Base-by-base conservation (phyloP, 1,140 invertebrate species). In the Pseudomyrmex dendroicus region DNA sequence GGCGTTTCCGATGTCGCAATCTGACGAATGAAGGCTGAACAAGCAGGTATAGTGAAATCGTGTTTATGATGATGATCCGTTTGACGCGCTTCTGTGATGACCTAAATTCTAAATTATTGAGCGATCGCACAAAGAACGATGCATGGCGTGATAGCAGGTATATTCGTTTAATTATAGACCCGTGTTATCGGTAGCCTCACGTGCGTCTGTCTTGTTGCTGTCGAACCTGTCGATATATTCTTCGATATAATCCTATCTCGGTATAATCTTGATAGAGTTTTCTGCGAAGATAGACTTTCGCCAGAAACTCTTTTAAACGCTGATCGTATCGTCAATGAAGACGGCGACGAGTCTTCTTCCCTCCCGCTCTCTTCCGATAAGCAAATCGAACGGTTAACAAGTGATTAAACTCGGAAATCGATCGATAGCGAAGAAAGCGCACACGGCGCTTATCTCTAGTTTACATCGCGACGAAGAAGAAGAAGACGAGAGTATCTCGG, bases 101-200 rank as follows among this genome's bases (percentile, higher is more conserved):
- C 62, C 73, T 67, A 50, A 67, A 66, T 77, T 77, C 57, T 57
- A 73, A 82, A 73, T 73, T 73, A 63, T 46, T 22, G 48, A 52
- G 59, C 12, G 59, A 50, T 73, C 15, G 54, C 13, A 9, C 35
- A 20, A 50, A 57, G 22, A 80, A 73, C 15, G 15, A 62, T 48
- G 44, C 13, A 64, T 77, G 8, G 22, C 12, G 25, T 10, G 17
- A 77, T 54, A 64, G n/a, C 73, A 74, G 56, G 44, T 74, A 63
- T 15, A 44, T 56, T 67, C n/a, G 10, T 50, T 1, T 25, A 57
- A 84, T 84, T 82, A 67, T 35, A 54, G 10, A 48, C 50, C 5
- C 48, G 15, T 9, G 8, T 44, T 73, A 83, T 83, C 56, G 44
- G 1, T 56, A 17, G 9, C 20, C 22, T 52, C 67, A 52, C 77